A percentile compares a stretch with the other conserved stretches of the same genome.
Evolutionary conservation across 1,140 invertebrate genomes (phyloP).

Genomic region (Neomicropteryx cornuta): DNA sequence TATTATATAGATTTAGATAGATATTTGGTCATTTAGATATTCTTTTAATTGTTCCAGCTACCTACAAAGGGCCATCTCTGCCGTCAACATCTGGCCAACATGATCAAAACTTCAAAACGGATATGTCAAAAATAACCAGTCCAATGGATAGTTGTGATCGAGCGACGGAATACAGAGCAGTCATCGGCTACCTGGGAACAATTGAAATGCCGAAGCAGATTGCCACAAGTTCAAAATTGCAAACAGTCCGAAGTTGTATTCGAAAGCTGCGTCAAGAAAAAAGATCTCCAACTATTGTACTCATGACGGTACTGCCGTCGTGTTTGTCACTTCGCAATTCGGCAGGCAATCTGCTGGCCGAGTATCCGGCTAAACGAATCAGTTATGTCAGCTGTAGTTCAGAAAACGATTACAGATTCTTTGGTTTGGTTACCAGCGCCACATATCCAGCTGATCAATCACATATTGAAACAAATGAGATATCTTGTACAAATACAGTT

Average conservation of each 20-base stretch:
- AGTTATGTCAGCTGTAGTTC: constrained; percentile 83
- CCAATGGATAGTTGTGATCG: constrained; percentile 37
- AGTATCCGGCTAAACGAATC: constrained; percentile 77
- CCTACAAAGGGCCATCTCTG: not conserved
- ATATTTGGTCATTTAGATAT: not conserved
- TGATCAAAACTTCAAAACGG: not conserved
- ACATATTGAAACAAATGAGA: constrained; percentile 18
- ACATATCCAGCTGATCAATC: constrained; percentile 34
- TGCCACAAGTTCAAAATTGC: constrained; percentile 61
- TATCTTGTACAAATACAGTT: constrained; percentile 11
- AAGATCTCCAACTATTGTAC: constrained; percentile 73
- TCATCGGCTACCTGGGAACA: constrained; percentile 90
- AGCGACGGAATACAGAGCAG: constrained; percentile 67
- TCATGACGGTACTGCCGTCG: constrained; percentile 73
- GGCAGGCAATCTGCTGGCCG: constrained; percentile 53
- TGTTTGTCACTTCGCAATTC: constrained; percentile 66
- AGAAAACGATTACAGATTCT: constrained; percentile 83
- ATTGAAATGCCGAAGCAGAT: constrained; percentile 89
- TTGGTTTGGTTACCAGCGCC: constrained; percentile 81
- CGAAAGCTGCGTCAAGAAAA: constrained; percentile 81
- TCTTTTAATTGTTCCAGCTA: not conserved
- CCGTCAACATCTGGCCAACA: not conserved
- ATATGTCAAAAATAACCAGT: constrained; percentile 10
- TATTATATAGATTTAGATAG: not conserved
- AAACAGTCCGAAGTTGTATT: constrained; percentile 69